Evolutionary conservation across 2,113 vertebrate genomes (phyloP).

Genomic region (Bostrychus sinensis): DNA sequence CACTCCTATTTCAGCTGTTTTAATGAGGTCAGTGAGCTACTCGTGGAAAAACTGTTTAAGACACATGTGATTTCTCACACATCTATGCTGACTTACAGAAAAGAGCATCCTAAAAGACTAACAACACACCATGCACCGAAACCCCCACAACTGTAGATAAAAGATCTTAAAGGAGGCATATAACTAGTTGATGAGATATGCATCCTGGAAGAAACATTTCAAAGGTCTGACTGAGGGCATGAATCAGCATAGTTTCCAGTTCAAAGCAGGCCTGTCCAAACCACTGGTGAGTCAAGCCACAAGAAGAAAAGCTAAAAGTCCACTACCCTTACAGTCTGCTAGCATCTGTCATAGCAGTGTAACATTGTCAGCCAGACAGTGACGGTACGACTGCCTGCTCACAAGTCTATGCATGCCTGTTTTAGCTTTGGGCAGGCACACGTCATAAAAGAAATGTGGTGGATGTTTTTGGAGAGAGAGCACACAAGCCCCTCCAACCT

Average conservation of each 20-base stretch:
- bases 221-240: conserved; percentile 35
- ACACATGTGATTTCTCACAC: neutral
- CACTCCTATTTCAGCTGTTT: neutral
- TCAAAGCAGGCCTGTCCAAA: conserved; percentile 35
- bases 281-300: conserved; percentile 32
- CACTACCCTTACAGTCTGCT: conserved; percentile 14
- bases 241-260: conserved; percentile 57
- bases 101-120: neutral
- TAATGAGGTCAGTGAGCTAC: neutral
- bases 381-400: conserved; percentile 17
- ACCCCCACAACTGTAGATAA: neutral
- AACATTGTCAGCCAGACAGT: conserved; percentile 4
- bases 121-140: neutral
- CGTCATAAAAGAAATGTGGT: conserved; percentile 13
- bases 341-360: neutral
- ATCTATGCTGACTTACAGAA: neutral
- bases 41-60: neutral
- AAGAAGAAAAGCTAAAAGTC: neutral
- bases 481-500: neutral
- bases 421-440: conserved; percentile 23
- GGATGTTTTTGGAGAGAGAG: neutral
- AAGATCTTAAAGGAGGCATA: conserved; percentile 5
- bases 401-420: conserved; percentile 38
- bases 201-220: conserved; percentile 18
- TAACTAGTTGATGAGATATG: conserved; percentile 28